Evolutionary conservation across 1,140 invertebrate species (phyloP).

Genomic region (Saccostrea echinata): DNA sequence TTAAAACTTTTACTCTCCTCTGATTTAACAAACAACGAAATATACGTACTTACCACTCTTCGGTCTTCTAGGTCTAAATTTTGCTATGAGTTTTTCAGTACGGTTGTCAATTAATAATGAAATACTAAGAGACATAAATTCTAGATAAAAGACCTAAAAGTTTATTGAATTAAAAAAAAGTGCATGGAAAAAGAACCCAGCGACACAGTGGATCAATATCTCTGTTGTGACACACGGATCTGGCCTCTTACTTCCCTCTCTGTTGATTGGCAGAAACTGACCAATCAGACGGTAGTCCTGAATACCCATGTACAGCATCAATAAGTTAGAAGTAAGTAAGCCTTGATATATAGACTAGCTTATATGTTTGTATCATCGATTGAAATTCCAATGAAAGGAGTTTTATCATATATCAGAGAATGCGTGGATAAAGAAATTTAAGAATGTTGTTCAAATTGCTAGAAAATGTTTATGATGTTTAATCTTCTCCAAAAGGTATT

Average conservation of each 20-base stretch:
- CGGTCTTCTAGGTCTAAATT: too few species aligned
- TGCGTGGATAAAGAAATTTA: not conserved
- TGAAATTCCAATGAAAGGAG: not conserved
- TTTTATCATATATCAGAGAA: not conserved
- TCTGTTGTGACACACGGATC: not conserved
- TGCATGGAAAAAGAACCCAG: not conserved
- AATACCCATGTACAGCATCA: slow-evolving; percentile 17
- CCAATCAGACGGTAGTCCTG: slow-evolving; percentile 9
- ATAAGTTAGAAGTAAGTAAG: slow-evolving; percentile 12
- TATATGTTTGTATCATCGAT: not conserved
- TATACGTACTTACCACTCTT: too few species aligned
- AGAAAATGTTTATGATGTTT: not conserved
- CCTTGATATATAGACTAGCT: not conserved
- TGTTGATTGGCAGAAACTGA: not conserved
- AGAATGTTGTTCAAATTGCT: not conserved
- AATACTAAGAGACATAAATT: slow-evolving; percentile 11
- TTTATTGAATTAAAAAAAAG: not conserved
- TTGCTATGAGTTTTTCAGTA: too few species aligned
- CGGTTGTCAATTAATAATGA: slow-evolving; percentile 9
- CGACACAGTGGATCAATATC: not conserved
- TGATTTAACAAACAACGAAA: too few species aligned
- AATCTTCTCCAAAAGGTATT: not conserved
- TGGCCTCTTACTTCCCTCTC: not conserved
- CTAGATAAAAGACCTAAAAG: slow-evolving; percentile 16
- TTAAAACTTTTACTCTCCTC: too few species aligned